These are phyloP conservation scores for Trachelus stipa DNA, from an alignment of 2,888 invertebrate genomes.

Conservation along the genomic window DNA sequence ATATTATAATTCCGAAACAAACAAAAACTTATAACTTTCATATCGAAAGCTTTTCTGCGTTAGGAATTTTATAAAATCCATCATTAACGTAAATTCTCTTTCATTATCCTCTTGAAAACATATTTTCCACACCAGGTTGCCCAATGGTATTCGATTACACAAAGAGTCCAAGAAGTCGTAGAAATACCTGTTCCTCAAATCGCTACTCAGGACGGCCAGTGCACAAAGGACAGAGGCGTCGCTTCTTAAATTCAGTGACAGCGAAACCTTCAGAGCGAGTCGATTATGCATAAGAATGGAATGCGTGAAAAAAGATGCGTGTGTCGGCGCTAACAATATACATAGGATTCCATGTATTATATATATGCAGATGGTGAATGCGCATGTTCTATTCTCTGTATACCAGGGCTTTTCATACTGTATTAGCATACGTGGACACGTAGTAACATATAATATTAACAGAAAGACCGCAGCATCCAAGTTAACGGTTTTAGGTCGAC, in stretches of 20 bases:
- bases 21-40: background rate
- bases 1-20: background rate
- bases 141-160: background rate
- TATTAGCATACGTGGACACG: background rate
- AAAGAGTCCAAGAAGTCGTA: background rate
- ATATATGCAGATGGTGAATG: background rate
- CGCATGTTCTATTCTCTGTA: background rate
- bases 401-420: background rate
- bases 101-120: background rate
- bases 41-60: background rate
- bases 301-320: constrained; percentile 14
- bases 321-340: background rate
- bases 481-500: constrained; percentile 45
- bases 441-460: background rate
- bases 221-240: background rate
- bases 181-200: background rate
- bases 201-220: background rate
- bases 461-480: constrained; percentile 33
- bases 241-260: constrained; percentile 22
- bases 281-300: constrained; percentile 30
- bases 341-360: background rate
- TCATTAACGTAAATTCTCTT: background rate
- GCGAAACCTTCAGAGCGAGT: constrained; percentile 21
- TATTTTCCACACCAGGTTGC: background rate
- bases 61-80: background rate